These are phyloP conservation scores for Uria aalge DNA, from an alignment of 2,113 vertebrate genomes.

Conservation along the genomic window DNA sequence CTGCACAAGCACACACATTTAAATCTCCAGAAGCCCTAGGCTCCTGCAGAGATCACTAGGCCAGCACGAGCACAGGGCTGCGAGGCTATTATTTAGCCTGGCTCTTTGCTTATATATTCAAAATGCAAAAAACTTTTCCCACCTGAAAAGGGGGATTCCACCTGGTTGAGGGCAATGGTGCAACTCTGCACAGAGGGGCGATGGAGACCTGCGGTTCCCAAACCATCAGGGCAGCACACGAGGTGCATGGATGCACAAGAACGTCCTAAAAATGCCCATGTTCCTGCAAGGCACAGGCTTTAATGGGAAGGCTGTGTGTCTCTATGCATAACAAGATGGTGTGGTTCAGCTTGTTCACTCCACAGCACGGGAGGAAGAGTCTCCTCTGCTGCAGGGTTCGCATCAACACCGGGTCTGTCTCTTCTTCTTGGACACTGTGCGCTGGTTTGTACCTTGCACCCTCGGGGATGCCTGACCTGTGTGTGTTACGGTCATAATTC, in stretches of 20 bases:
- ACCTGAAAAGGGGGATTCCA: background rate
- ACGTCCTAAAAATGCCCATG: rapidly evolving
- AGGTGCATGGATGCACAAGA: background rate
- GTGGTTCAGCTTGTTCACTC: background rate
- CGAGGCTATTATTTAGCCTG: background rate
- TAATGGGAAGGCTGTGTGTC: rapidly evolving
- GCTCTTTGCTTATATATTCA: background rate
- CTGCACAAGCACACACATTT: background rate
- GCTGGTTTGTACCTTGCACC: background rate
- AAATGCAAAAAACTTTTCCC: background rate
- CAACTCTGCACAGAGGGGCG: background rate
- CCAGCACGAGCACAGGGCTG: background rate
- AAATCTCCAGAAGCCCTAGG: background rate
- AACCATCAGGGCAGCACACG: rapidly evolving
- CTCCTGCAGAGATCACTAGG: background rate
- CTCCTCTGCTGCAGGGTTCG: background rate
- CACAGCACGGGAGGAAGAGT: rapidly evolving
- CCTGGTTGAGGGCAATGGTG: background rate
- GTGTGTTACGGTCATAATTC: rapidly evolving
- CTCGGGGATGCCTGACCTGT: rapidly evolving
- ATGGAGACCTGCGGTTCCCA: background rate
- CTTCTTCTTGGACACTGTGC: rapidly evolving
- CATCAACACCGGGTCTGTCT: rapidly evolving
- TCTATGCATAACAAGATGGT: rapidly evolving
- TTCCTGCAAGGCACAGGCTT: background rate